Base-by-base conservation (phyloP, 92 coral and sea anemone species). In the Epizoanthus scotinus region DNA sequence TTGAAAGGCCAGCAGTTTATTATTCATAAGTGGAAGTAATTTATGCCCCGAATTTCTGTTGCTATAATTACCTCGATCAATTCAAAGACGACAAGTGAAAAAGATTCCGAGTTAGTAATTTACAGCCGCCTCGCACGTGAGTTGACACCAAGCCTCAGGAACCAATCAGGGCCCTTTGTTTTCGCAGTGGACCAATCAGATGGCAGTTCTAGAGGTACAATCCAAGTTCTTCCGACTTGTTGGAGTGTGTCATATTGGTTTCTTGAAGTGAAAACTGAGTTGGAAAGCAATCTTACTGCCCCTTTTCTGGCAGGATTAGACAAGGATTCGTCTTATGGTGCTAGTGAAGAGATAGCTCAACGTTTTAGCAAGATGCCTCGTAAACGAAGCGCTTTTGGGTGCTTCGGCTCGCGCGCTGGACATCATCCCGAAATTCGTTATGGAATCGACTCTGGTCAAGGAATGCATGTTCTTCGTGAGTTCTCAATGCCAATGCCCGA, bases 401-500 rank as follows among this genome's bases (percentile, higher is more conserved):
- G 99, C 82, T 96, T 96, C 62, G 99, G 99, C 40, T 90, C 96
- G 67, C 90, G 96, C 62, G 90, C 93, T 21, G 85, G 91, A 50
- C 98, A 91, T 58, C 83, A 86, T 80, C 99, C 92, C n/a, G 97
- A 96, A 82, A 96, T 96, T 78, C 95, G 99, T 70, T 93, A 96
- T 93, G 99, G 99, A 83, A 88, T 96, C 71, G 94, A 91, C 73
- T 82, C 86, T 81, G 91, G 94, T 58, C 86, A 86, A 55, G 98
- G 97, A 66, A 67, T 95, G 79, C 99, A 93, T 22, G 77, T 85
- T 8, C 90, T 96, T 82, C 97, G 90, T 24, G 99, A 96, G 82
- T 93, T 91, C 77, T 83, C 94, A 8, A 74, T 85, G 25, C 99
- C 99, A 52, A 96, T 96, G 99, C 99, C 99, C 58, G 99, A 96